Percentiles rank a stretch among this genome's conserved stretches.
phyloP scores from a whole-genome alignment of 2,888 invertebrate species.

The Drosophila putrida region DNA sequence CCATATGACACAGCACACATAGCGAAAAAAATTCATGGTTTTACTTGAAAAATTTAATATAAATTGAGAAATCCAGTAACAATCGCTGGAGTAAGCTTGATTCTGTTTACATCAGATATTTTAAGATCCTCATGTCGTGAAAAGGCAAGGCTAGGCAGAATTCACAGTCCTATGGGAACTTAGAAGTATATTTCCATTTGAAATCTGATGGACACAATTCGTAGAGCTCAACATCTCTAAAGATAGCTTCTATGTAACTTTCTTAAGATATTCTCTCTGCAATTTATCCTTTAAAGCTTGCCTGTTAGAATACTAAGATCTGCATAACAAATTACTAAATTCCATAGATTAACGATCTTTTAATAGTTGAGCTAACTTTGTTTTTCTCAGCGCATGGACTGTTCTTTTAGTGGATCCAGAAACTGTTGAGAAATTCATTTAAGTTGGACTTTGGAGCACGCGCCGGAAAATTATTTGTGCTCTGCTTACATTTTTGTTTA shows the following conservation, averaged over 20 bases:
- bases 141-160: too few species aligned
- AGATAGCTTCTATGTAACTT: too few species aligned
- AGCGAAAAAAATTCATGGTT: not conserved
- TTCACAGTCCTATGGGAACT: too few species aligned
- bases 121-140: too few species aligned
- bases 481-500: conserved; percentile 78
- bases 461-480: conserved; percentile 76
- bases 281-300: too few species aligned
- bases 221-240: too few species aligned
- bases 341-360: not conserved
- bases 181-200: too few species aligned
- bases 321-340: not conserved
- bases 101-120: too few species aligned
- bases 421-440: conserved; percentile 62
- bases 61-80: too few species aligned
- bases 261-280: too few species aligned
- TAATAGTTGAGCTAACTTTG: not conserved
- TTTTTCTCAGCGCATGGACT: conserved; percentile 6
- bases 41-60: not conserved
- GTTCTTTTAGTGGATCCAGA: conserved; percentile 8
- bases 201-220: too few species aligned
- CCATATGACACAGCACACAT: conserved; percentile 11
- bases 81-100: too few species aligned
- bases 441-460: conserved; percentile 72
- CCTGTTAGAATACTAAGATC: not conserved